phyloP scores from a whole-genome alignment of 2,113 vertebrate genomes.

The Lophura nycthemera region DNA sequence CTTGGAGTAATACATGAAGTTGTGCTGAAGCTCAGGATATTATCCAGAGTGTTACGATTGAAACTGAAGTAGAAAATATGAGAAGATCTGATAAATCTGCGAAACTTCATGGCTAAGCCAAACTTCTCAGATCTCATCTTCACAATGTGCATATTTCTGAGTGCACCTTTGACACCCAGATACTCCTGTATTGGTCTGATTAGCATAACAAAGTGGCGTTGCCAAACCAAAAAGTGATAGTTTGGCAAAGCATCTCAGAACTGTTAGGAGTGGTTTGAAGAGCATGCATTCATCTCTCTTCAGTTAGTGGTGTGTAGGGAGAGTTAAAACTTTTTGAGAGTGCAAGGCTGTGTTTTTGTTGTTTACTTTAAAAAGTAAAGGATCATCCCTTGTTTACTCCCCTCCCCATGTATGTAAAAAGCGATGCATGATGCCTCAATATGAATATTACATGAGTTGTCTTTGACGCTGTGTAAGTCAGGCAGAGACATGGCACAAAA shows the following conservation, averaged over 20 bases:
- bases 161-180: neutral
- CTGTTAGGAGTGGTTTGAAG: neutral
- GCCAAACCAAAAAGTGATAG: neutral
- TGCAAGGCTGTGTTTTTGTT: neutral
- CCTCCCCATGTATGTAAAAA: neutral
- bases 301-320: fast-evolving
- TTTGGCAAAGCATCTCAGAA: neutral
- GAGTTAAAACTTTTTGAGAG: neutral
- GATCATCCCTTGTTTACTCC: neutral
- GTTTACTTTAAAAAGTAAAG: neutral
- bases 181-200: neutral
- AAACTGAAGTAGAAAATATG: neutral
- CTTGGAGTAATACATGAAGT: neutral
- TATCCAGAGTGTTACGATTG: neutral
- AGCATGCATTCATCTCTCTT: neutral
- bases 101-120: neutral
- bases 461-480: neutral
- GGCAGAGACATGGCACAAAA: fast-evolving
- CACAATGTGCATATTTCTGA: neutral
- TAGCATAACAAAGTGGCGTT: neutral
- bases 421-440: neutral
- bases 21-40: neutral
- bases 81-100: neutral
- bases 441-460: neutral
- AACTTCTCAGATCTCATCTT: neutral